Conservation (phyloP, 2,797 vertebrate genomes). For the Neosilurus mollespiculum region DNA sequence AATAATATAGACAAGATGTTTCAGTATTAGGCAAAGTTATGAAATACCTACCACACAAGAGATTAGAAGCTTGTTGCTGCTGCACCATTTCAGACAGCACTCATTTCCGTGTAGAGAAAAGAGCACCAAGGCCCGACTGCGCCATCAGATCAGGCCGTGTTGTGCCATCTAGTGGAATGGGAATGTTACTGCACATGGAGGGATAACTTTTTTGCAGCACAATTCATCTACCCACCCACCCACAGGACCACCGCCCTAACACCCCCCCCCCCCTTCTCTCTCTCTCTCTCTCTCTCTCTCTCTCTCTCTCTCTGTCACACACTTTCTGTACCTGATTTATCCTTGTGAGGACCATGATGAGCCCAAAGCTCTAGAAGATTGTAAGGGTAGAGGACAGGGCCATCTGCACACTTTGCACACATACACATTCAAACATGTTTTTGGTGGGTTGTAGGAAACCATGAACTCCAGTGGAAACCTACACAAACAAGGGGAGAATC, state of each 20-base stretch:
- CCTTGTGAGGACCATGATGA: not conserved
- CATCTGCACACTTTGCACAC: not conserved
- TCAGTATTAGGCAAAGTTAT: not conserved
- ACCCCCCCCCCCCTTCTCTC: not conserved
- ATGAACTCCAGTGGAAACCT: constrained; percentile 8
- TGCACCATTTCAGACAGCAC: not conserved
- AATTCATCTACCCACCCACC: not conserved
- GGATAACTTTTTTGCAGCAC: not conserved
- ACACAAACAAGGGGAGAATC: not conserved
- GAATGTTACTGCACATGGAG: not conserved
- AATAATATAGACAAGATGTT: not conserved
- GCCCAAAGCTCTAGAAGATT: not conserved
- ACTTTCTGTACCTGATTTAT: not conserved
- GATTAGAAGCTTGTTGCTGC: constrained; percentile 12
- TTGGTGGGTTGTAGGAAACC: constrained; percentile 19
- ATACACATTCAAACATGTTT: not conserved
- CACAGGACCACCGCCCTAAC: too few species aligned
- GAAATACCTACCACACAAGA: not conserved
- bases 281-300: not conserved
- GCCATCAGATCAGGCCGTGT: constrained; percentile 6
- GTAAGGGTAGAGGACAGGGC: too few species aligned
- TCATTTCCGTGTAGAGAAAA: not conserved
- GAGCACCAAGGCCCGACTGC: not conserved
- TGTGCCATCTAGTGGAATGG: constrained; percentile 36
- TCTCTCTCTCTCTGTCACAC: not conserved